Percentiles rank a stretch among this genome's conserved stretches.
Conservation (phyloP, 2,797 vertebrate genomes). For the Poecilia picta region DNA sequence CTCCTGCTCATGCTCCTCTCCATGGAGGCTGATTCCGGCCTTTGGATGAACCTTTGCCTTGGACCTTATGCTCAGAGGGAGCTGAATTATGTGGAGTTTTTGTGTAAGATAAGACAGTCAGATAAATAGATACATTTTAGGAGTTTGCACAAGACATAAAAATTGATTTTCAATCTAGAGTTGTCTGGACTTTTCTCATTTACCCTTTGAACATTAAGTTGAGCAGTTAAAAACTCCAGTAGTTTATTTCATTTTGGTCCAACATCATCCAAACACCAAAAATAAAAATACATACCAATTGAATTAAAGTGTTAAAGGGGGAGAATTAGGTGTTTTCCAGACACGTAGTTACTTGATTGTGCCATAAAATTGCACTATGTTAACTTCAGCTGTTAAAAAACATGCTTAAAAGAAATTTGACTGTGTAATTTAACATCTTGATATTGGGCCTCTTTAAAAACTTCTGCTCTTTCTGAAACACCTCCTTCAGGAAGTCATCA, state of each 20-base stretch:
- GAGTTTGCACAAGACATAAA: neutral
- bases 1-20: constrained; percentile 41
- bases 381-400: no score
- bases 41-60: constrained; percentile 80
- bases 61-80: constrained; percentile 70
- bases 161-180: neutral
- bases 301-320: neutral
- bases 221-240: neutral
- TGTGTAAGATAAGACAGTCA: neutral
- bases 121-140: neutral
- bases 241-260: neutral
- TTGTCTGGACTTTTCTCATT: neutral
- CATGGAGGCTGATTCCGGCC: constrained; percentile 79
- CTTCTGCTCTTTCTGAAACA: no score
- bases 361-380: no score
- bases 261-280: neutral
- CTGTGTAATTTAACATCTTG: no score
- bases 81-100: constrained; percentile 67
- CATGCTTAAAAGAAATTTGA: no score
- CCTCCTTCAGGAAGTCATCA: no score
- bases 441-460: no score
- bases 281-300: neutral
- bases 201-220: neutral
- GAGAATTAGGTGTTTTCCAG: no score
- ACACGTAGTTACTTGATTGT: no score